These are phyloP conservation scores for Brenthis ino DNA, from an alignment of 2,888 invertebrate species.

Conservation along the genomic window DNA sequence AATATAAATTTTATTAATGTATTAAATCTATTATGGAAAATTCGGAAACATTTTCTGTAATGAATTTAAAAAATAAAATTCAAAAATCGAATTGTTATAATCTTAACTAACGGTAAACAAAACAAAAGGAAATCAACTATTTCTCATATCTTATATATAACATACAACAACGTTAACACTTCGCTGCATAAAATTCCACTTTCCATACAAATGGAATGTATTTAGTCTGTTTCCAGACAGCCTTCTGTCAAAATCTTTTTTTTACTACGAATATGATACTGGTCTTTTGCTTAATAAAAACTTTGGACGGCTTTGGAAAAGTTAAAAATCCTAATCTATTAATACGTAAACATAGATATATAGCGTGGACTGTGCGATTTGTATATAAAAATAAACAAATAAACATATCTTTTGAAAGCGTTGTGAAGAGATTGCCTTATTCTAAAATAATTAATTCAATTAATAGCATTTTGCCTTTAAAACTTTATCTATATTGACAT, in stretches of 20 bases:
- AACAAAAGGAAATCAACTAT: slow-evolving; percentile 8
- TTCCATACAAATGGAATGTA: slow-evolving; percentile 32
- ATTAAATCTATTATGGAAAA: slow-evolving; percentile 7
- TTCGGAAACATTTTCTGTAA: too few relatives aligned
- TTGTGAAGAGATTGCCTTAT: too few relatives aligned
- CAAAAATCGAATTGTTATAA: background rate
- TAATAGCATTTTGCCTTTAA: too few relatives aligned
- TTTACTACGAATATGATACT: slow-evolving; percentile 19
- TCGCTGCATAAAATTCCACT: slow-evolving; percentile 19
- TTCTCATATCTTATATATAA: slow-evolving; percentile 13
- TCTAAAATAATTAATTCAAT: too few relatives aligned
- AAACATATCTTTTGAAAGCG: background rate
- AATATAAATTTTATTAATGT: slow-evolving; percentile 16
- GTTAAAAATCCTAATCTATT: slow-evolving; percentile 29
- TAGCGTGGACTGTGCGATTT: slow-evolving; percentile 14
- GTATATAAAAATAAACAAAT: background rate
- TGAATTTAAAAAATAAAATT: slow-evolving; percentile 4
- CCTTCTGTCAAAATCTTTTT: slow-evolving; percentile 37
- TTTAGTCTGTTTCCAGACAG: slow-evolving; percentile 19
- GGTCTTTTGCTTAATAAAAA: slow-evolving; percentile 32
- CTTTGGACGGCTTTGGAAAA: slow-evolving; percentile 49
- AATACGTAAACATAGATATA: slow-evolving; percentile 7
- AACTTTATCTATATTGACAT: too few relatives aligned
- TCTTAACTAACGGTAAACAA: background rate
- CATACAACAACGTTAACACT: slow-evolving; percentile 12